Conservation (phyloP, 2,113 vertebrate genomes). For the Gymnobelideus leadbeateri region DNA sequence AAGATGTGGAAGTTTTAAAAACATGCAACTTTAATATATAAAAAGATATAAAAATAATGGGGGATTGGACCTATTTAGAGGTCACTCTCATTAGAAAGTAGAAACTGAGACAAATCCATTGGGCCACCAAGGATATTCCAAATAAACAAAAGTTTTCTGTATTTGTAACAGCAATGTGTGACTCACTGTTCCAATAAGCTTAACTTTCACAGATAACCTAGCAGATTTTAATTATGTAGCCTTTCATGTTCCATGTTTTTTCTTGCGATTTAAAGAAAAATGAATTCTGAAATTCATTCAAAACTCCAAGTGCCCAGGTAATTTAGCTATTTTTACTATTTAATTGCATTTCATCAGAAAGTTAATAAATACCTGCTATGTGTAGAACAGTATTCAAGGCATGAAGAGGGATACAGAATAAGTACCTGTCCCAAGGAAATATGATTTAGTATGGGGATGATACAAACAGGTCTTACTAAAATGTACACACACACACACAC, state of each 20-base stretch:
- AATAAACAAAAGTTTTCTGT: not conserved
- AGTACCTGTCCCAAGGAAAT: not conserved
- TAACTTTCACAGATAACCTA: constrained; percentile 13
- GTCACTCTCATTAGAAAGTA: not conserved
- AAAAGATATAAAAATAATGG: no score
- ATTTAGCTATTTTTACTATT: not conserved
- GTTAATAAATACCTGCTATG: not conserved
- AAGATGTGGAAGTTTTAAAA: not conserved
- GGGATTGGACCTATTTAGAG: not conserved
- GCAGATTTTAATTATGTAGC: not conserved
- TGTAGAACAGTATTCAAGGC: not conserved
- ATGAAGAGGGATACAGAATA: not conserved
- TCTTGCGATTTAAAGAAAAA: constrained; percentile 26
- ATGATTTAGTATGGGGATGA: not conserved
- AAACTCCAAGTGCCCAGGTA: not conserved
- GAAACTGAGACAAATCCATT: not conserved
- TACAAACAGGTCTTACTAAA: not conserved
- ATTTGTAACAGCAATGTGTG: not conserved
- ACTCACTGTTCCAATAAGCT: not conserved
- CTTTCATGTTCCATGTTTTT: not conserved
- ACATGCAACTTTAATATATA: not conserved
- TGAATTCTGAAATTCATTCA: not conserved
- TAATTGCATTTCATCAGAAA: not conserved
- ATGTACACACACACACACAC: no score
- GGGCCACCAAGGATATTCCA: not conserved